Conservation (phyloP, 2,797 vertebrate genomes). For the Lepilemur ruficaudatus region DNA sequence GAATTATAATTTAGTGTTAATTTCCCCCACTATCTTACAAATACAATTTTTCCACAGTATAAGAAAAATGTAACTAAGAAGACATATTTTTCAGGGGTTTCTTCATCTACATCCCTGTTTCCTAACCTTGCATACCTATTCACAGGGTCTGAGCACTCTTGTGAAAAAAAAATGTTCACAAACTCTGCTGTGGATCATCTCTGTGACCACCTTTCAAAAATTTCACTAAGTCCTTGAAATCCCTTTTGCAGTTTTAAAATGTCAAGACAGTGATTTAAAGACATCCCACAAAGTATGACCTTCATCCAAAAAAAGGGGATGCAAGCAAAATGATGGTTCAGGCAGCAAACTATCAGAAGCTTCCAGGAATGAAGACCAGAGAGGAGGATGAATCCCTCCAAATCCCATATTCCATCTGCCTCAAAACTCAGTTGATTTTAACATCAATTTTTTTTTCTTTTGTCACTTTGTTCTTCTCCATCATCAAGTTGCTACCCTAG, state of each 20-base stretch:
- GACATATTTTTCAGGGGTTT: background rate
- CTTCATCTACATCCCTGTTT: background rate
- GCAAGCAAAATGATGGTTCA: background rate
- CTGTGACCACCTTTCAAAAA: background rate
- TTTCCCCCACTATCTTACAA: background rate
- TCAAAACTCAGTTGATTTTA: background rate
- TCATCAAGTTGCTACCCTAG: background rate
- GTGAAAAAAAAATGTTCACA: background rate
- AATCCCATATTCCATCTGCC: background rate
- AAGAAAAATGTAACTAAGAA: background rate
- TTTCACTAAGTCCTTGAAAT: background rate
- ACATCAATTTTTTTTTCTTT: background rate
- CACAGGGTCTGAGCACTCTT: background rate
- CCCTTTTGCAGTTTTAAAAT: background rate
- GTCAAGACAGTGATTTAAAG: background rate
- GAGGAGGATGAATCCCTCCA: background rate
- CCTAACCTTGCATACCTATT: background rate
- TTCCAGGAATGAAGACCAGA: background rate
- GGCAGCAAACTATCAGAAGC: background rate
- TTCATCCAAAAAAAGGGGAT: background rate
- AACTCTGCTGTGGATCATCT: background rate
- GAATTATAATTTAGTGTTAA: background rate
- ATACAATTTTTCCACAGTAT: background rate
- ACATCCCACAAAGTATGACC: background rate
- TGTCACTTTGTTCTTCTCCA: background rate